A percentile compares a stretch with the other conserved stretches of the same genome.
phyloP scores from a whole-genome alignment of 1,140 invertebrate species.

The Apis dorsata region DNA sequence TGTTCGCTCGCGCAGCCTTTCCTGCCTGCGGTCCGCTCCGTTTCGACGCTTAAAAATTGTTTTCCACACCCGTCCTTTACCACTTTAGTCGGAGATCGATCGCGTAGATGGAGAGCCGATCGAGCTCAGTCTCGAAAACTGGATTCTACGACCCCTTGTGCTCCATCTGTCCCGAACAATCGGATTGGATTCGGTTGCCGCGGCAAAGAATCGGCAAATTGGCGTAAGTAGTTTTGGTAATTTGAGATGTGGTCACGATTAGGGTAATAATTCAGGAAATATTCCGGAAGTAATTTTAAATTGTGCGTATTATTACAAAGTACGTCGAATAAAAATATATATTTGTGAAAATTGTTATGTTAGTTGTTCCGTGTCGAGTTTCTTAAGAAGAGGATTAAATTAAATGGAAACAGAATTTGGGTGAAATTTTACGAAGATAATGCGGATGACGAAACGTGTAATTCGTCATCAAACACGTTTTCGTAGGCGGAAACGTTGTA shows the following conservation, averaged over 20 bases:
- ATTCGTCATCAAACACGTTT: neutral
- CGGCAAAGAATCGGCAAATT: too few relatives aligned
- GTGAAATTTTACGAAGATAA: neutral
- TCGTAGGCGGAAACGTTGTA: neutral
- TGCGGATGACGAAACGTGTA: neutral
- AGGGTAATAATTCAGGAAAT: too few relatives aligned
- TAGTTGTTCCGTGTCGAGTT: too few relatives aligned
- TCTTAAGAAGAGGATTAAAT: too few relatives aligned
- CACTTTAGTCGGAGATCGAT: neutral
- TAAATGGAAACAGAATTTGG: neutral
- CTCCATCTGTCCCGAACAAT: slow-evolving; percentile 21
- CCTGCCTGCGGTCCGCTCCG: slow-evolving; percentile 27
- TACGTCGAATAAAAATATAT: too few relatives aligned
- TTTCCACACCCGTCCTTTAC: slow-evolving; percentile 14
- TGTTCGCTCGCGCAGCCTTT: slow-evolving; percentile 30
- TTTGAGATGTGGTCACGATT: too few relatives aligned
- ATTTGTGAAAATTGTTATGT: too few relatives aligned
- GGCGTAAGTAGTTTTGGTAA: too few relatives aligned
- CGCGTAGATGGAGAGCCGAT: neutral
- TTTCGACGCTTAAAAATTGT: slow-evolving; percentile 38
- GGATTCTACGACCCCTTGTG: slow-evolving; percentile 2
- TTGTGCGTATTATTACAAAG: too few relatives aligned
- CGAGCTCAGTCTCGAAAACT: neutral
- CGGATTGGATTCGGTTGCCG: neutral
- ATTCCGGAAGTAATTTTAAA: too few relatives aligned